phyloP scores from a whole-genome alignment of 2,113 vertebrate genomes.

The Mola mola region DNA sequence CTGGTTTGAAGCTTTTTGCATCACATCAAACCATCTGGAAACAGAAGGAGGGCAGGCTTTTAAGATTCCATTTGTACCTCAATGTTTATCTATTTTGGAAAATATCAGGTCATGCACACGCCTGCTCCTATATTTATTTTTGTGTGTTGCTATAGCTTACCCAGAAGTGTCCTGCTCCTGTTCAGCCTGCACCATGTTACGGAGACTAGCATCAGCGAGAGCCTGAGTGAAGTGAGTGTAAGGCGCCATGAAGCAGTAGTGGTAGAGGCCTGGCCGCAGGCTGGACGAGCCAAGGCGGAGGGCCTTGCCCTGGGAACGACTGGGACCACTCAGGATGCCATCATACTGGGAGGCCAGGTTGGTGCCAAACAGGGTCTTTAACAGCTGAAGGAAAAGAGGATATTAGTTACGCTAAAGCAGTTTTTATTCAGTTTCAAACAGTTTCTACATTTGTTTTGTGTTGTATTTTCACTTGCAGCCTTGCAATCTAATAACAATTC shows the following conservation, averaged over 20 bases:
- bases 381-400: conserved; percentile 75
- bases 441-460: neutral
- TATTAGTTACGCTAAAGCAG: neutral
- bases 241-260: conserved; percentile 99
- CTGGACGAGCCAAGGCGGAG: conserved; percentile 94
- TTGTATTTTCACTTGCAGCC: no score
- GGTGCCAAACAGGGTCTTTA: conserved; percentile 97
- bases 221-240: conserved; percentile 99
- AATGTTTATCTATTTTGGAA: no score
- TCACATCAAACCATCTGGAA: conserved; percentile 95
- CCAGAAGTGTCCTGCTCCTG: conserved; percentile 92
- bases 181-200: conserved; percentile 96
- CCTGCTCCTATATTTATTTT: no score
- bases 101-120: no score
- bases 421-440: neutral
- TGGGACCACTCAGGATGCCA: conserved; percentile 86
- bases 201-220: conserved; percentile 93
- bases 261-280: conserved; percentile 92
- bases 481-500: no score
- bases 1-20: conserved; percentile 94
- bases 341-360: conserved; percentile 96
- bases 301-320: conserved; percentile 89
- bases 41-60: conserved; percentile 1
- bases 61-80: no score
- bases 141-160: conserved; percentile 65